phyloP scores from a whole-genome alignment of 2,888 invertebrate species.

The Ypsolopha sequella region DNA sequence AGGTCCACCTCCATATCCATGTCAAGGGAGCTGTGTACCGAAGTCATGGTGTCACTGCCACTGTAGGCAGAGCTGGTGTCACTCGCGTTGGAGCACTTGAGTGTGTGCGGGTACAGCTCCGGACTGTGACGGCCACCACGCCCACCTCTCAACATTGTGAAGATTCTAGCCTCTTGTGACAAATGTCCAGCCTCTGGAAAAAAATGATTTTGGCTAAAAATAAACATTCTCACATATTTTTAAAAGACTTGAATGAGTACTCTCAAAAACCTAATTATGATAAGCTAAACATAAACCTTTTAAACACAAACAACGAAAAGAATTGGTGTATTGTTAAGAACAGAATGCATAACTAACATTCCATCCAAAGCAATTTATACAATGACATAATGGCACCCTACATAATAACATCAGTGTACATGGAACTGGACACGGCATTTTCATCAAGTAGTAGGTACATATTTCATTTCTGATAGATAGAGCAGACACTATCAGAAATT shows the following conservation, averaged over 20 bases:
- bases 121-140: slow-evolving; percentile 74
- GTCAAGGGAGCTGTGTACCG: slow-evolving; percentile 87
- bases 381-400: no score
- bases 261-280: no score
- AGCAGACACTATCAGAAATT: background rate
- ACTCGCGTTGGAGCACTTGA: slow-evolving; percentile 81
- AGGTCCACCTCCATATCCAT: slow-evolving; percentile 89
- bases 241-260: no score
- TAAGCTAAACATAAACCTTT: no score
- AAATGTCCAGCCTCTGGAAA: slow-evolving; percentile 51
- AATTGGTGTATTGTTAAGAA: no score
- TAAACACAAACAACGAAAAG: no score
- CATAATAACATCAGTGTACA: no score
- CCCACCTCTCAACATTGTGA: slow-evolving; percentile 72
- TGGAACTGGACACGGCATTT: no score
- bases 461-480: background rate
- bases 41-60: slow-evolving; percentile 96
- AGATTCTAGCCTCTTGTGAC: slow-evolving; percentile 39
- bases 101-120: slow-evolving; percentile 88
- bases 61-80: slow-evolving; percentile 97
- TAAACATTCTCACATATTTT: no score
- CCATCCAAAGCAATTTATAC: no score
- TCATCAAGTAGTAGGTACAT: no score
- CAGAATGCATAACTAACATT: no score
- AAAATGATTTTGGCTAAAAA: slow-evolving; percentile 5